Conservation (phyloP, 2,113 vertebrate genomes). For the Ranitomeya imitator region DNA sequence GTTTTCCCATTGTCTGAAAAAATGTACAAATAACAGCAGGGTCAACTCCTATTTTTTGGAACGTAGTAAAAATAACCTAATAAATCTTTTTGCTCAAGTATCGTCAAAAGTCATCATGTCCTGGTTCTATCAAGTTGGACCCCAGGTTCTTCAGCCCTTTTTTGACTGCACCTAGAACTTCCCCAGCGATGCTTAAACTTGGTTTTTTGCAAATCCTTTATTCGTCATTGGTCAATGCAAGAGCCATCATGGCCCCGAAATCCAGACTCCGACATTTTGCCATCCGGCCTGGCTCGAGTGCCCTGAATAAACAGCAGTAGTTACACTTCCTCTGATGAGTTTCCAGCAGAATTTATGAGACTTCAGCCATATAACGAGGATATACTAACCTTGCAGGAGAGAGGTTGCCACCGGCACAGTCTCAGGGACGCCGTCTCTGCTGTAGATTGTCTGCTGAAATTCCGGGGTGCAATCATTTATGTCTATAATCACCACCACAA, state of each 20-base stretch:
- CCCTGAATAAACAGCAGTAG: not conserved
- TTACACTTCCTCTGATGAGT: not conserved
- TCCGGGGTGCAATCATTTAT: constrained; percentile 85
- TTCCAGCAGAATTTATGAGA: not conserved
- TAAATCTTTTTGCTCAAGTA: too few relatives aligned
- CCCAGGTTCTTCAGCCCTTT: too few relatives aligned
- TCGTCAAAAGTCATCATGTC: too few relatives aligned
- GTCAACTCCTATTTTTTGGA: too few relatives aligned
- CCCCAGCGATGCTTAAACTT: too few relatives aligned
- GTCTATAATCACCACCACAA: constrained; percentile 81
- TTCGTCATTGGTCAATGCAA: not conserved
- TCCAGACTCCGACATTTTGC: not conserved
- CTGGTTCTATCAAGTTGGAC: too few relatives aligned
- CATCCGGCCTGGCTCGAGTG: not conserved
- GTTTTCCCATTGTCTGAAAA: too few relatives aligned
- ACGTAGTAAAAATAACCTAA: too few relatives aligned
- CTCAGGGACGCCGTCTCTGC: constrained; percentile 81
- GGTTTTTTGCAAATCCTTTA: not conserved
- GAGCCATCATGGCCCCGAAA: not conserved
- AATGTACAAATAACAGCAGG: too few relatives aligned
- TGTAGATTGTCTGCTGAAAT: constrained; percentile 87
- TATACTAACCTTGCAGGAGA: constrained; percentile 81
- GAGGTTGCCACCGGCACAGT: constrained; percentile 84
- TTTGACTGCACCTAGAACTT: too few relatives aligned
- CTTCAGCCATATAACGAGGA: not conserved